phyloP scores from a whole-genome alignment of 2,888 invertebrate species.

The Desoria tigrina region DNA sequence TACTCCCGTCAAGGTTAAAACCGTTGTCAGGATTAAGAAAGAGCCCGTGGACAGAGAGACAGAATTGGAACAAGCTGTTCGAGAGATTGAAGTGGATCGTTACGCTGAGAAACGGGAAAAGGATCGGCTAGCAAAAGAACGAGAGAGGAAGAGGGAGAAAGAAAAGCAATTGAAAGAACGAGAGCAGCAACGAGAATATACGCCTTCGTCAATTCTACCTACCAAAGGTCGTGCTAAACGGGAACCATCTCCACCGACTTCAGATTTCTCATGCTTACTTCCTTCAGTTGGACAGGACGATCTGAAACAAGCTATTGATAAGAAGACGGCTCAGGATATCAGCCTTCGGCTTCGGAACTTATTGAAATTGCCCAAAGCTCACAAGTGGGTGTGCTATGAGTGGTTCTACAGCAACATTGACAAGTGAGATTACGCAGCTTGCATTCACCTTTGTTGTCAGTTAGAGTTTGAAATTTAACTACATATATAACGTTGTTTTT shows the following conservation, averaged over 20 bases:
- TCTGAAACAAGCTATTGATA: slow-evolving; percentile 66
- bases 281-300: slow-evolving; percentile 29
- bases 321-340: slow-evolving; percentile 83
- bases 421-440: slow-evolving; percentile 60
- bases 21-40: slow-evolving; percentile 7
- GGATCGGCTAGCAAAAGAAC: slow-evolving; percentile 29
- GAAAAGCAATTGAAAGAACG: slow-evolving; percentile 16
- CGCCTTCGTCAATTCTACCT: slow-evolving; percentile 32
- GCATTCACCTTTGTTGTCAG: no score
- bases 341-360: slow-evolving; percentile 87
- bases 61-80: no score
- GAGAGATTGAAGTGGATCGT: slow-evolving; percentile 48
- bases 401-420: slow-evolving; percentile 99
- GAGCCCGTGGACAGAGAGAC: slow-evolving; percentile 15
- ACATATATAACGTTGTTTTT: neutral
- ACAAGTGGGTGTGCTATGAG: slow-evolving; percentile 99
- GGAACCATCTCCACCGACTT: slow-evolving; percentile 14
- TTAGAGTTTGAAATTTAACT: no score
- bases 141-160: slow-evolving; percentile 26
- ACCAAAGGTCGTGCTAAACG: slow-evolving; percentile 5
- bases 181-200: slow-evolving; percentile 28
- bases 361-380: slow-evolving; percentile 94
- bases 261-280: neutral
- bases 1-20: slow-evolving; percentile 9
- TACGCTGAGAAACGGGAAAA: slow-evolving; percentile 25